Evolutionary conservation across 2,888 invertebrate species (phyloP).

Genomic region (Agrochola lychnidis): DNA sequence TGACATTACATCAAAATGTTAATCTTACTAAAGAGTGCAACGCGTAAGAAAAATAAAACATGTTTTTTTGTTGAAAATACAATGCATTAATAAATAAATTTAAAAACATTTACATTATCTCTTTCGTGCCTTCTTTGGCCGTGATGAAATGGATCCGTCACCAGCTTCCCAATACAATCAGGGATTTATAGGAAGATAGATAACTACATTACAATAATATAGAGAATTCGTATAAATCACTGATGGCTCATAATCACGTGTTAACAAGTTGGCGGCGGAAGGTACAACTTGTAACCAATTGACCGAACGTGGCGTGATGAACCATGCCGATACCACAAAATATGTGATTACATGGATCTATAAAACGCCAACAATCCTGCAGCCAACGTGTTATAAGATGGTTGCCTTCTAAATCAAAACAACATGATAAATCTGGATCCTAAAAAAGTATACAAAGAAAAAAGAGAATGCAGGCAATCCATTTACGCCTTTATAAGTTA

Average conservation of each 20-base stretch:
- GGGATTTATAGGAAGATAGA: constrained; percentile 41
- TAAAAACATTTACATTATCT: constrained; percentile 36
- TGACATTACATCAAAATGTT: constrained; percentile 56
- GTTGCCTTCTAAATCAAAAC: constrained; percentile 38
- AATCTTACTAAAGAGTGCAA: constrained; percentile 21
- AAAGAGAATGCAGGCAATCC: not conserved
- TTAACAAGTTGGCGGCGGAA: constrained; percentile 38
- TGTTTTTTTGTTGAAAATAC: constrained; percentile 21
- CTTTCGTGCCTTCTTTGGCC: constrained; percentile 40
- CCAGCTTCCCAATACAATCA: constrained; percentile 34
- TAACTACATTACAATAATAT: constrained; percentile 29
- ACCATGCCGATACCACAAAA: not conserved
- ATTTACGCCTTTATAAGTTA: not conserved
- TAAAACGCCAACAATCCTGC: constrained; percentile 3
- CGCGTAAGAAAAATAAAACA: constrained; percentile 33
- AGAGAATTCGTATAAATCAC: constrained; percentile 45
- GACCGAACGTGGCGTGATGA: not conserved
- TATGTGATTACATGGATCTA: not conserved
- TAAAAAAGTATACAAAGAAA: constrained; percentile 40
- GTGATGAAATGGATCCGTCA: constrained; percentile 61
- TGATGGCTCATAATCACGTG: constrained; percentile 37
- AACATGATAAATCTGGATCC: constrained; percentile 70
- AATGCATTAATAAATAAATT: constrained; percentile 48
- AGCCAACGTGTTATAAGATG: constrained; percentile 36
- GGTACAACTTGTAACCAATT: not conserved